These are phyloP conservation scores for Lepus timidus DNA, from an alignment of 2,113 vertebrate genomes.

Conservation along the genomic window DNA sequence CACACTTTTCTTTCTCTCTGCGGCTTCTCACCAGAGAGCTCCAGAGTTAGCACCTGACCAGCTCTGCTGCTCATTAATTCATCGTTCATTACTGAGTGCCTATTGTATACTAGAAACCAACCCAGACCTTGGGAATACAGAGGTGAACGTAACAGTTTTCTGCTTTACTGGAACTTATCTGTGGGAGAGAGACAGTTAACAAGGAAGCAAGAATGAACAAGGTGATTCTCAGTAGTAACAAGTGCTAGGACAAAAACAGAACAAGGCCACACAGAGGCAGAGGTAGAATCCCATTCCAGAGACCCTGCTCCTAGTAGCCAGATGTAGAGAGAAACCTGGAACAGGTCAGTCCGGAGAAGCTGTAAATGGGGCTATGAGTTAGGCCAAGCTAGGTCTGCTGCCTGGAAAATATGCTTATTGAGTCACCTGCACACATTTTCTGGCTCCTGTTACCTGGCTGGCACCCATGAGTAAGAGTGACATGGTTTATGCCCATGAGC, in stretches of 20 bases:
- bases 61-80: slow-evolving; percentile 17
- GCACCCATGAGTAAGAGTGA: background rate
- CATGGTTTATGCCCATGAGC: background rate
- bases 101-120: background rate
- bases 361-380: background rate
- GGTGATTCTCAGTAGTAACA: background rate
- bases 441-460: background rate
- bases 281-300: slow-evolving; percentile 41
- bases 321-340: background rate
- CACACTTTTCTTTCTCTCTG: background rate
- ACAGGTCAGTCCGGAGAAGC: background rate
- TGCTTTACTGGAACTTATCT: background rate
- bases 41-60: background rate
- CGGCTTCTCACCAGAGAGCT: background rate
- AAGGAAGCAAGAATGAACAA: slow-evolving; percentile 19
- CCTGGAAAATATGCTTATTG: background rate
- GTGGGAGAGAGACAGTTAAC: background rate
- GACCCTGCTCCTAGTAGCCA: background rate
- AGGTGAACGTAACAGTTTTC: slow-evolving; percentile 17
- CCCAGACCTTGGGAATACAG: background rate
- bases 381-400: background rate
- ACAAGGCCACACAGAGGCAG: background rate
- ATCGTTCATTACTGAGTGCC: background rate
- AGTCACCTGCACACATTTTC: background rate
- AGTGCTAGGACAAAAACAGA: background rate